Evolutionary conservation across 1,140 invertebrate species (phyloP).

Genomic region (Babylonia areolata): DNA sequence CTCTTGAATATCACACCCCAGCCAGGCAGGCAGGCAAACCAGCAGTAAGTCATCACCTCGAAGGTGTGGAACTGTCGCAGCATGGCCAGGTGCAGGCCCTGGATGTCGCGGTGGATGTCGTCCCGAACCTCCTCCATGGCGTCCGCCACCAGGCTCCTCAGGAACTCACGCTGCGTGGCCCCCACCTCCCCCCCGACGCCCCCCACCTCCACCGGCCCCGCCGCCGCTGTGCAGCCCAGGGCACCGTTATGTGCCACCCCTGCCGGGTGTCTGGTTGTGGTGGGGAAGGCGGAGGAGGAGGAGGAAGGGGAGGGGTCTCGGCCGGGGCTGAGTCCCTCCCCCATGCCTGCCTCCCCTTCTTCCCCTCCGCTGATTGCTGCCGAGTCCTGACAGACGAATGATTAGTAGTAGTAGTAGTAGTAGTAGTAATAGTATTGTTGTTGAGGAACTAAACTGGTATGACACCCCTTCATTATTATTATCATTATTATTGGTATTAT

Average conservation of each 20-base stretch:
- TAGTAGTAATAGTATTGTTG: too few relatives aligned
- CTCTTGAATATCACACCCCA: too few relatives aligned
- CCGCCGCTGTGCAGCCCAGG: neutral
- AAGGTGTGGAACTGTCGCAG: conserved; percentile 57
- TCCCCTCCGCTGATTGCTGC: conserved; percentile 21
- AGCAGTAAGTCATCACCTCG: too few relatives aligned
- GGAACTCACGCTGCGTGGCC: conserved; percentile 53
- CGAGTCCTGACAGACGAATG: conserved; percentile 25
- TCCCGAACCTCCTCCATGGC: conserved; percentile 56
- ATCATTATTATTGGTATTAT: too few relatives aligned
- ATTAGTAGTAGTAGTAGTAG: too few relatives aligned
- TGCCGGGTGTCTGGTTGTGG: neutral
- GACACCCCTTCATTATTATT: too few relatives aligned
- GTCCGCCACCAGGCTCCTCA: conserved; percentile 52
- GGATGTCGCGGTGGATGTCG: conserved; percentile 51
- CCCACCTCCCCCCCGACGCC: neutral
- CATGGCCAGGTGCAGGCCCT: conserved; percentile 57
- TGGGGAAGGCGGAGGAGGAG: neutral
- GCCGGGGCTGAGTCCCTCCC: neutral
- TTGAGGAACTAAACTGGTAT: too few relatives aligned
- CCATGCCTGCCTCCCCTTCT: neutral
- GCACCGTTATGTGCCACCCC: too few relatives aligned
- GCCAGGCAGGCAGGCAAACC: too few relatives aligned
- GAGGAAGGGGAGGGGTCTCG: neutral
- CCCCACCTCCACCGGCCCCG: neutral